Evolutionary conservation across 1,140 invertebrate genomes (phyloP).

Genomic region (Eupeodes corollae): DNA sequence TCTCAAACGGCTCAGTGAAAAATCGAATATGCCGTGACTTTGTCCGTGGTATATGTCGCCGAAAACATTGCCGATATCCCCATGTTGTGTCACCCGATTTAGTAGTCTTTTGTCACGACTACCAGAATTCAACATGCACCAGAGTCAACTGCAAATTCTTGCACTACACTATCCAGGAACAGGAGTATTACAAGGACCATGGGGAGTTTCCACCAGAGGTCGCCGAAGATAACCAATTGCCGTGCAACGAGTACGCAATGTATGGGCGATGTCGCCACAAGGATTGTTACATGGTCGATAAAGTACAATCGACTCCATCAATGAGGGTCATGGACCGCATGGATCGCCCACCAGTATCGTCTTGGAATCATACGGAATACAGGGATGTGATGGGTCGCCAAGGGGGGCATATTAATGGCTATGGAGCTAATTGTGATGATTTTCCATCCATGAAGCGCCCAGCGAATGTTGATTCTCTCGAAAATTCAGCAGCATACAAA

Average conservation of each 20-base stretch:
- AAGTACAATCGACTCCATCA: background rate
- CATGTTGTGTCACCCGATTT: constrained; percentile 1
- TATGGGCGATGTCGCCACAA: background rate
- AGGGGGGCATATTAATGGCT: background rate
- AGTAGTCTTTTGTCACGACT: constrained; percentile 73
- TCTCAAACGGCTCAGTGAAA: too few relatives aligned
- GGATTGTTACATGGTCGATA: background rate
- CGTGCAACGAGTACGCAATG: background rate
- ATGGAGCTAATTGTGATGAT: background rate
- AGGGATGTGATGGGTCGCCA: background rate
- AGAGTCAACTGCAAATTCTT: constrained; percentile 52
- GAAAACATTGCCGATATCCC: background rate
- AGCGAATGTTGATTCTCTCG: background rate
- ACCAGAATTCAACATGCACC: constrained; percentile 61
- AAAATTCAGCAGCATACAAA: background rate
- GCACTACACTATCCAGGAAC: constrained; percentile 65
- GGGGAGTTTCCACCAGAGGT: constrained; percentile 53
- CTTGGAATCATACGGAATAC: too few relatives aligned
- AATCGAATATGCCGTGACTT: too few relatives aligned
- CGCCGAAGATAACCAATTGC: background rate
- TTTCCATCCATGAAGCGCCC: background rate
- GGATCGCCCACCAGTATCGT: background rate
- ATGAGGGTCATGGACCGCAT: background rate
- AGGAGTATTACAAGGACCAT: constrained; percentile 58
- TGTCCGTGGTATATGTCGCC: too few relatives aligned